A percentile compares a stretch with the other conserved stretches of the same genome.
phyloP scores from a whole-genome alignment of 2,888 invertebrate genomes.

The Drosophila nigricruria region DNA sequence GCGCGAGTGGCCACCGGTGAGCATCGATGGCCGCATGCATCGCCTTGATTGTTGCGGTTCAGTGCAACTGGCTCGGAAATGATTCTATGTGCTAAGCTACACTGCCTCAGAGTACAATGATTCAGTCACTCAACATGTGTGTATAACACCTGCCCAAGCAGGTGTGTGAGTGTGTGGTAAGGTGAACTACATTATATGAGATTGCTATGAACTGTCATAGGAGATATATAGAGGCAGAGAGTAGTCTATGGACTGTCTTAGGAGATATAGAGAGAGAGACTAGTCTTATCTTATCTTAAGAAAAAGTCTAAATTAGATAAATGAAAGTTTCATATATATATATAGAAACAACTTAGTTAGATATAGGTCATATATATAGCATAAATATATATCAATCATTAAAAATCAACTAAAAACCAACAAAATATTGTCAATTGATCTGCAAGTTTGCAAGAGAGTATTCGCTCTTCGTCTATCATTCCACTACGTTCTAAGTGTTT shows the following conservation, averaged over 20 bases:
- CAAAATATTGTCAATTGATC: neutral
- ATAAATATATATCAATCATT: too few relatives aligned
- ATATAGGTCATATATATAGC: too few relatives aligned
- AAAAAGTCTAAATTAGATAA: too few relatives aligned
- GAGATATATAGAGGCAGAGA: neutral
- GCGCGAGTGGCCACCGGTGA: slow-evolving; percentile 34
- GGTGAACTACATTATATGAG: too few relatives aligned
- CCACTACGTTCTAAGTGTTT: neutral
- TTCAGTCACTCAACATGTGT: neutral
- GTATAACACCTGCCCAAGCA: neutral
- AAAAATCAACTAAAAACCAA: neutral
- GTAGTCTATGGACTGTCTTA: too few relatives aligned
- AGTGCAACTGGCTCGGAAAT: slow-evolving; percentile 66
- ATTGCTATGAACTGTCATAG: too few relatives aligned
- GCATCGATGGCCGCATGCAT: slow-evolving; percentile 39
- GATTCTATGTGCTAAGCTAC: slow-evolving; percentile 13
- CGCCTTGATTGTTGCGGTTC: slow-evolving; percentile 76
- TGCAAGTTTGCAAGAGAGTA: neutral
- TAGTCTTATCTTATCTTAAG: too few relatives aligned
- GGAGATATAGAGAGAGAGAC: too few relatives aligned
- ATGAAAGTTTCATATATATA: too few relatives aligned
- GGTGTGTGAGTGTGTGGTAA: too few relatives aligned
- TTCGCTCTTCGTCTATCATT: neutral
- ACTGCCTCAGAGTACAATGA: neutral
- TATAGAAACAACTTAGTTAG: too few relatives aligned